Base-by-base conservation (phyloP, 23 tunicate genomes). In the Aplidium turbinatum region DNA sequence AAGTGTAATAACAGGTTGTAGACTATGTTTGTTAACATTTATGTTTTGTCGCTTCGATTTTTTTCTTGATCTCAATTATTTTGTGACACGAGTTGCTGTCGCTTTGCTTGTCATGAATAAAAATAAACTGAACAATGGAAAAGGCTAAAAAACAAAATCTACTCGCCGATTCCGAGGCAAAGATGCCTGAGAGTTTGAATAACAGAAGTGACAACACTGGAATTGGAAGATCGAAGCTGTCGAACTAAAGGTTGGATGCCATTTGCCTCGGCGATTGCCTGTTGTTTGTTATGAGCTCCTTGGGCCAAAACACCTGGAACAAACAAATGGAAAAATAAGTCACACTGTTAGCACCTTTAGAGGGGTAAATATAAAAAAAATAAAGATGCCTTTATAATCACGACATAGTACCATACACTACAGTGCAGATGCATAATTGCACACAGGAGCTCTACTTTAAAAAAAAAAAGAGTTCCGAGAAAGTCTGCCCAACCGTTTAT, bases 211-310 rank as follows among this genome's bases (percentile, higher is more conserved):
- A 81, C 83, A 58, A 88, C 96, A 69, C 50, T 69, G 3, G 78
- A 31, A 31, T 75, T 88, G 29, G 87, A 60, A n/a, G 96, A 88
- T 1, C 96, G 83, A n/a, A 88, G 79, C 33, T 82, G 87, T 36
- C 96, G 68, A 67, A 88, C 86, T 13, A 88, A 38, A 0, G 96
- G 87, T 34, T 68, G 74, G 35, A 87, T 87, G 48, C 96, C 96
- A 52, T 81, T 75, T 52, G 86, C 83, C 32, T 88, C 96, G 35
- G 80, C 72, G 22, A 81, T 81, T 25, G 58, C 87, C 72, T 36
- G 26, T 35, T 88, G 96, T 47, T 76, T 88, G 70, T 80, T 81
- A 35, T 82, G 78, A 60, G 96, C 86, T 58, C 96, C 96, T 52
- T 88, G 83, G 0, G 96, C 87, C 36, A 88, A 68, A 9, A 81